Evolutionary conservation across 2,113 vertebrate genomes (phyloP), one percentile per base, ranked within the genome.

Genomic region (Oreochromis niloticus): DNA sequence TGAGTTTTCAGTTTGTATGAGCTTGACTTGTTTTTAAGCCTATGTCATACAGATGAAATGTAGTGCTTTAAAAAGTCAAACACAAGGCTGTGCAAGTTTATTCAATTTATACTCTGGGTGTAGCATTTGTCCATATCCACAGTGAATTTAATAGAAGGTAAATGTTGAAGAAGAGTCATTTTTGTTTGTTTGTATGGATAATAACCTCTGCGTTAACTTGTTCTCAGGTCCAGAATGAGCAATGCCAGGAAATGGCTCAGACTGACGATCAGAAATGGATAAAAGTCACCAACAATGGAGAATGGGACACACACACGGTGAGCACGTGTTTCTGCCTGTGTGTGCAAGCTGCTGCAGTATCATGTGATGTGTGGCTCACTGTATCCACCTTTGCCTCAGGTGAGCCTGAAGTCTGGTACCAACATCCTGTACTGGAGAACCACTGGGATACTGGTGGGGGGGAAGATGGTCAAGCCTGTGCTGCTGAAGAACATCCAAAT

Each of bases 371-470:
- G 19, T 81, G 7, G 32, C n/a, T 91, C 22, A 81, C 7, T 14
- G 11, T 36, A 10, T 71, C 14, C 81, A 4, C 36, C 9, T 71
- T 57, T 71, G 16, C 27, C 91, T 7, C 80, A 99, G 99, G 97
- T 99, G 56, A 97, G 93, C 91, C 92, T 99, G 88, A 98, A 99
- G 93, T 97, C 99, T 6, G 98, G 98, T 6, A 97, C 97, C 43
- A 99, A 99, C 91, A 98, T 99, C 93, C 94, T 99, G 3, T 99
- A 99, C 90, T 99, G 99, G 99, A 97, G 98, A 91, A 99, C 99
- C 24, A 99, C 98, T 1, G 98, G 98, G 50, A 98, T 99, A 90
- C 96, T 98, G 32, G 97, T 98, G 91, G 98, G 97, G 4, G 96
- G 97, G 30, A 98, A 98, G 95, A 97, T 96, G 52, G 97, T 97